phyloP scores from a whole-genome alignment of 1,140 invertebrate species.

The Caenorhabditis tropicalis region DNA sequence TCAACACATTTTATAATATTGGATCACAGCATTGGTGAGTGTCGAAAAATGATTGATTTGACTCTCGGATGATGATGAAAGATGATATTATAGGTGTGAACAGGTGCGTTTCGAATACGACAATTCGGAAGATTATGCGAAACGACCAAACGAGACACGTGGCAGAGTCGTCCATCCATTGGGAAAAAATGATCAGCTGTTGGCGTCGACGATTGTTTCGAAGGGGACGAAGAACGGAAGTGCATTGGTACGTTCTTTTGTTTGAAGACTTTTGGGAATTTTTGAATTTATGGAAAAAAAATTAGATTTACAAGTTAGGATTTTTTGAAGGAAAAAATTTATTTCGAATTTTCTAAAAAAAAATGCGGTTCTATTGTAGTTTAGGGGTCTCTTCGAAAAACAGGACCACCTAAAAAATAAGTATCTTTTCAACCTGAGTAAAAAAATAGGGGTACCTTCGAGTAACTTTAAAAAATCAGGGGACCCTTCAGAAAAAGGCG shows the following conservation, averaged over 20 bases:
- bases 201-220: conserved; percentile 45
- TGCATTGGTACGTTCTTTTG: conserved; percentile 41
- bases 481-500: too few species aligned
- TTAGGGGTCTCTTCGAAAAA: too few species aligned
- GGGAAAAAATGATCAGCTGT: conserved; percentile 49
- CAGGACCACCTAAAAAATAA: too few species aligned
- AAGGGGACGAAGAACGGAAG: conserved; percentile 47
- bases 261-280: background rate
- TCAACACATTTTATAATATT: conserved; percentile 19
- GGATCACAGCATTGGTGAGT: conserved; percentile 11
- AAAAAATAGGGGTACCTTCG: too few species aligned
- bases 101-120: conserved; percentile 52
- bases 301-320: too few species aligned
- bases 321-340: too few species aligned
- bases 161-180: conserved; percentile 27
- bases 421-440: too few species aligned
- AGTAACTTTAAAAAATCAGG: too few species aligned
- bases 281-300: too few species aligned
- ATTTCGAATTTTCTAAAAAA: too few species aligned
- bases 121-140: conserved; percentile 17
- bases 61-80: background rate
- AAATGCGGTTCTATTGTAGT: too few species aligned
- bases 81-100: conserved; percentile 20
- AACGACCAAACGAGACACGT: conserved; percentile 17
- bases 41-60: background rate